Conservation (phyloP, 2,888 invertebrate genomes). For the Eudasyphora cyanicolor region DNA sequence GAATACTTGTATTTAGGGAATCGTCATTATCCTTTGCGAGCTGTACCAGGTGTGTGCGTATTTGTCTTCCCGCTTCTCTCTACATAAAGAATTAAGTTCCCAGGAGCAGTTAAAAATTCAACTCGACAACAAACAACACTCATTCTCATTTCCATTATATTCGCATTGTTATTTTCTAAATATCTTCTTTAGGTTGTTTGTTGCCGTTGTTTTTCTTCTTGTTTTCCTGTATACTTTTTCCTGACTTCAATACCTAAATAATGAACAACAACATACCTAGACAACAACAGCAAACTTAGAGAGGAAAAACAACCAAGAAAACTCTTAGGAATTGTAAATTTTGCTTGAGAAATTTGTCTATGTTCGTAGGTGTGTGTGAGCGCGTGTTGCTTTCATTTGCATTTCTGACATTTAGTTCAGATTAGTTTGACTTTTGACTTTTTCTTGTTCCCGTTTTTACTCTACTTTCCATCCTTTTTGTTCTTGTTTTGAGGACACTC, state of each 20-base stretch:
- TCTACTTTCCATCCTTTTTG: not conserved
- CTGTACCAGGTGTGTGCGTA: not conserved
- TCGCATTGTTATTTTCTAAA: constrained; percentile 18
- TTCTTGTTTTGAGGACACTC: constrained; percentile 14
- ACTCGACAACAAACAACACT: constrained; percentile 27
- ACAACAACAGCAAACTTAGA: not conserved
- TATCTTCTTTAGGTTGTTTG: not conserved
- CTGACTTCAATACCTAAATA: constrained; percentile 47
- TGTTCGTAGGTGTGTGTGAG: not conserved
- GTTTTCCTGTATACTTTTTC: constrained; percentile 30
- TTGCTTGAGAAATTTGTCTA: constrained; percentile 4
- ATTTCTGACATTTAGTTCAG: constrained; percentile 40
- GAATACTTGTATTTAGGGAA: constrained; percentile 54
- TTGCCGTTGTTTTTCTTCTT: too few relatives aligned
- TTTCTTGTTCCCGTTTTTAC: constrained; percentile 9
- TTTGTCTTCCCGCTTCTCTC: not conserved
- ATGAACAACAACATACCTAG: constrained; percentile 16
- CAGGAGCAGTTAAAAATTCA: not conserved
- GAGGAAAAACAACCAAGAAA: constrained; percentile 3
- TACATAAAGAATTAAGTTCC: not conserved
- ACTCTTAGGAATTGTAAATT: constrained; percentile 30
- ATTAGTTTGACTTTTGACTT: constrained; percentile 32
- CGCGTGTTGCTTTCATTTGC: constrained; percentile 12
- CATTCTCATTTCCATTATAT: constrained; percentile 23
- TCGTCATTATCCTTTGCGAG: constrained; percentile 48